Evolutionary conservation across 2,113 vertebrate species (phyloP).

Genomic region (Solea solea): DNA sequence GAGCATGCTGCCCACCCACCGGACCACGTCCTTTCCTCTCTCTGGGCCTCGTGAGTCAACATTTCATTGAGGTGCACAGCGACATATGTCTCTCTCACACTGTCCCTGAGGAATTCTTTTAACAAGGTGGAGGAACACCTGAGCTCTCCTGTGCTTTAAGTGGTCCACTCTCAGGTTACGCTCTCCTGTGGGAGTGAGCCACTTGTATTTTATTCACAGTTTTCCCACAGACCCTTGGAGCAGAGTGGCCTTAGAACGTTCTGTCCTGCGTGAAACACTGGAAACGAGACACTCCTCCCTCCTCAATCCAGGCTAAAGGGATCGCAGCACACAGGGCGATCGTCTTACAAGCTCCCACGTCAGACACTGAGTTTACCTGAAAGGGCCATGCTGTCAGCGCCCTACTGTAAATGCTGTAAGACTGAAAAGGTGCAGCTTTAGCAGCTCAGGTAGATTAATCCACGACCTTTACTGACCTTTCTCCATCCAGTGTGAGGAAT

Average conservation of each 20-base stretch:
- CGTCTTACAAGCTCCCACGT: constrained; percentile 56
- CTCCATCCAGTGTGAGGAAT: not conserved
- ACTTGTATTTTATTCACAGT: constrained; percentile 39
- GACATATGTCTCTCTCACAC: constrained; percentile 42
- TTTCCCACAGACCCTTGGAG: constrained; percentile 64
- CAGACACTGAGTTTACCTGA: constrained; percentile 36
- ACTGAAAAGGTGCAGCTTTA: constrained; percentile 9
- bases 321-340: constrained; percentile 35
- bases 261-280: constrained; percentile 45
- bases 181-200: constrained; percentile 42
- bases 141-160: constrained; percentile 65
- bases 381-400: constrained; percentile 11
- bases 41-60: constrained; percentile 16
- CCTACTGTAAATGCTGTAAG: not conserved
- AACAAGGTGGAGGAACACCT: constrained; percentile 62
- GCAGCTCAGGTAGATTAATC: constrained; percentile 17
- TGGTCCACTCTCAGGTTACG: constrained; percentile 59
- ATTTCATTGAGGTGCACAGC: constrained; percentile 17
- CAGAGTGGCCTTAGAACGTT: constrained; percentile 15
- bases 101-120: constrained; percentile 56
- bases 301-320: constrained; percentile 33
- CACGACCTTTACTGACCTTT: constrained; percentile 2
- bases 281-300: constrained; percentile 58
- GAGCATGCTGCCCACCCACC: not conserved
- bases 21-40: not conserved